Evolutionary conservation across 2,113 vertebrate species (phyloP), one percentile per base, ranked within the genome.

Genomic region (Sardina pilchardus): DNA sequence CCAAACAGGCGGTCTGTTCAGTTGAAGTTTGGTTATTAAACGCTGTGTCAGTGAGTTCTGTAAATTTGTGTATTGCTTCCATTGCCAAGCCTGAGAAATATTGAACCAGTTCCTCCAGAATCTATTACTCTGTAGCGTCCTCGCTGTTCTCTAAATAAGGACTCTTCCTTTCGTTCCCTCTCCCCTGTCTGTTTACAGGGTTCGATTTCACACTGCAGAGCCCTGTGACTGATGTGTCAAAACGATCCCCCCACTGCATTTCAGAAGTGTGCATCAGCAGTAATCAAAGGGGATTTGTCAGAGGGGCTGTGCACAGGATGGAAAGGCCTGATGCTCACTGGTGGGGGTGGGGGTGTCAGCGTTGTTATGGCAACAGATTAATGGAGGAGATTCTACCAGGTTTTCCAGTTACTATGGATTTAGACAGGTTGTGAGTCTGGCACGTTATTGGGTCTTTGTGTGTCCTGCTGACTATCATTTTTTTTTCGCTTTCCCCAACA

Each of bases 351-450:
- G 82, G 71, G 56, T 39, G 87, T 53, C 82, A 81, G 26, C 67
- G 90, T 91, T 91, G 89, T 81, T 88, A 91, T 89, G 89, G 85
- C 78, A 89, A 91, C 90, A 86, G 84, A 86, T 89, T 88, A 88
- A 87, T 83, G 88, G 85, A 63, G 84, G 86, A 83, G 84, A 42
- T 42, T 84, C 86, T 87, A 81, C 67, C 59, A 84, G 71, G 67
- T 83, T 84, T 59, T 89, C 36, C 83, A 83, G 86, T 91, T 89
- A 88, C 87, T 26, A 89, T 89, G 89, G 90, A 91, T 91, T 45
- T 84, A 67, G 85, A 89, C 83, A 78, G 86, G 87, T 26, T 88
- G 78, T 87, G 85, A 87, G 87, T 84, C 89, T 81, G 85, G 63
- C 85, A 67, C 4, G 48, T 85, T 71, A 26, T 71, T 30, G 34